These are phyloP conservation scores for Oophaga sylvatica DNA, from an alignment of 2,797 vertebrate species.

Conservation along the genomic window DNA sequence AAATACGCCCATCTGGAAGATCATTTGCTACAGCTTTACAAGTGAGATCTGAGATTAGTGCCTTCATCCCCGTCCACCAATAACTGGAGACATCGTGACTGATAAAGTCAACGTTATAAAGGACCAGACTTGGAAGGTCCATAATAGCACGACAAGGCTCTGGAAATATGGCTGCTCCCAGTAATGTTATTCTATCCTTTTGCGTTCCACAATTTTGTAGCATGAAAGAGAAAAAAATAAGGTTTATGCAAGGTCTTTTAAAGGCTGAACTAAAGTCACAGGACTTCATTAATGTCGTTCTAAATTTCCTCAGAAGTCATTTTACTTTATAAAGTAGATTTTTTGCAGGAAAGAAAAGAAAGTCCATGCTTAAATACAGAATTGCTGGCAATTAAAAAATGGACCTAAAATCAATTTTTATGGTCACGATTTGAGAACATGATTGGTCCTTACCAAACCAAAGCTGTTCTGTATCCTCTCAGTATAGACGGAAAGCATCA, in stretches of 20 bases:
- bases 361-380: neutral
- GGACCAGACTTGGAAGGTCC: neutral
- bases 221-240: neutral
- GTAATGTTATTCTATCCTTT: neutral
- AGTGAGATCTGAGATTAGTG: neutral
- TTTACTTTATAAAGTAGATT: neutral
- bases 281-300: constrained; percentile 48
- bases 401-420: neutral
- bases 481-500: neutral
- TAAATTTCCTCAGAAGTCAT: neutral
- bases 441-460: neutral
- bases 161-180: neutral
- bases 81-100: neutral
- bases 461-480: neutral
- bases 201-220: neutral
- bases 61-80: neutral
- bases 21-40: neutral
- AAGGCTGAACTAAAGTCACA: constrained; percentile 33
- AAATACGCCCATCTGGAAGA: neutral
- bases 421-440: too few species aligned
- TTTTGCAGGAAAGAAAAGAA: neutral
- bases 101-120: neutral
- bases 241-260: neutral
- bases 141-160: neutral
- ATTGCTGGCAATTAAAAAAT: neutral